phyloP scores from a whole-genome alignment of 2,797 vertebrate species.

The Rhinoraja longicauda region DNA sequence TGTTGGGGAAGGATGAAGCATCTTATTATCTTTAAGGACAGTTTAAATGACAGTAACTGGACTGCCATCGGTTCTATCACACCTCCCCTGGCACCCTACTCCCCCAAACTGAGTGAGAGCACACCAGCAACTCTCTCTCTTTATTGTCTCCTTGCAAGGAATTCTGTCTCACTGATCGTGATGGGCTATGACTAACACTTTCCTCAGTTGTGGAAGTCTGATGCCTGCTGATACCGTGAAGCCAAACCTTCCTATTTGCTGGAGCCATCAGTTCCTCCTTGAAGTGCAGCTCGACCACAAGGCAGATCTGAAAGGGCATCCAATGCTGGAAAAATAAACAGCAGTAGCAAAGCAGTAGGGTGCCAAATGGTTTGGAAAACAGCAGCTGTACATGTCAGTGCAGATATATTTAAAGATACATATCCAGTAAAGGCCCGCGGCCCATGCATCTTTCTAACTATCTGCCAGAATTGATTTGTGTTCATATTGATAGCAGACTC shows the following conservation, averaged over 20 bases:
- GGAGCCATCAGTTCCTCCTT: too few relatives aligned
- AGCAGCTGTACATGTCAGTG: background rate
- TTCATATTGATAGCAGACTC: background rate
- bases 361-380: background rate
- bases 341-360: background rate
- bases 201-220: background rate
- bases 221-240: background rate
- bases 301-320: background rate
- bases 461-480: conserved; percentile 13
- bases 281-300: conserved; percentile 8
- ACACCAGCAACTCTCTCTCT: background rate
- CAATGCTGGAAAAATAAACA: conserved; percentile 13
- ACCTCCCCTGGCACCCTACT: background rate
- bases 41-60: conserved; percentile 9
- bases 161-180: background rate
- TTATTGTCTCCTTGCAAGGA: background rate
- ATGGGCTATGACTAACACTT: background rate
- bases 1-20: background rate
- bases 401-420: conserved; percentile 6
- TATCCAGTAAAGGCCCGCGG: background rate
- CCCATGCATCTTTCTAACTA: background rate
- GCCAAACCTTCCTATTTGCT: background rate
- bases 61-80: background rate
- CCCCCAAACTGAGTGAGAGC: background rate
- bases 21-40: background rate